A percentile compares a stretch with the other conserved stretches of the same genome.
Conservation (phyloP, 2,113 vertebrate genomes). For the Cottus gobio region DNA sequence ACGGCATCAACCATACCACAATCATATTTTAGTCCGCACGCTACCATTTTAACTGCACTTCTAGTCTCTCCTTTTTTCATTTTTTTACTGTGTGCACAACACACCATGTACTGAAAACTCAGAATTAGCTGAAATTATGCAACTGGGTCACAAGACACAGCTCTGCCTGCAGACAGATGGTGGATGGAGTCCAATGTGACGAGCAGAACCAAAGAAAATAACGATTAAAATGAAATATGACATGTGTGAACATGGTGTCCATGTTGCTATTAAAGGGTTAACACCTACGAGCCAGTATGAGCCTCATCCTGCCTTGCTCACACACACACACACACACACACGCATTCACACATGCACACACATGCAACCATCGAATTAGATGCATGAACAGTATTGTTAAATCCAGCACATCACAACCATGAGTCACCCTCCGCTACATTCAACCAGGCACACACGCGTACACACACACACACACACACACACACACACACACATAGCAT, state of each 20-base stretch:
- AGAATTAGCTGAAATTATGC: slow-evolving; percentile 23
- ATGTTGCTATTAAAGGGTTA: slow-evolving; percentile 51
- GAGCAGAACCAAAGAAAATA: too few species aligned
- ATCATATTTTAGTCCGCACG: not conserved
- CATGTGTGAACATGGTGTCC: slow-evolving; percentile 38
- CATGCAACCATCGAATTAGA: slow-evolving; percentile 58
- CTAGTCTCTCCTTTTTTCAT: not conserved
- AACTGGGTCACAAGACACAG: slow-evolving; percentile 33
- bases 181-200: not conserved
- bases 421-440: slow-evolving; percentile 71
- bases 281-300: slow-evolving; percentile 40
- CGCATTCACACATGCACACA: slow-evolving; percentile 26
- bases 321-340: slow-evolving; percentile 29
- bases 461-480: slow-evolving; percentile 6
- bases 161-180: slow-evolving; percentile 38
- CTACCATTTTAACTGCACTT: slow-evolving; percentile 50
- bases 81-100: slow-evolving; percentile 13
- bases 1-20: not conserved
- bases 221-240: slow-evolving; percentile 23
- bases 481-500: slow-evolving; percentile 18
- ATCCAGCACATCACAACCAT: slow-evolving; percentile 69
- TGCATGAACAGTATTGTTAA: slow-evolving; percentile 70
- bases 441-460: slow-evolving; percentile 21
- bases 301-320: slow-evolving; percentile 32
- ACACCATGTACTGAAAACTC: slow-evolving; percentile 1